Conservation (phyloP, 1,140 invertebrate genomes). For the Drosophila pachea region DNA sequence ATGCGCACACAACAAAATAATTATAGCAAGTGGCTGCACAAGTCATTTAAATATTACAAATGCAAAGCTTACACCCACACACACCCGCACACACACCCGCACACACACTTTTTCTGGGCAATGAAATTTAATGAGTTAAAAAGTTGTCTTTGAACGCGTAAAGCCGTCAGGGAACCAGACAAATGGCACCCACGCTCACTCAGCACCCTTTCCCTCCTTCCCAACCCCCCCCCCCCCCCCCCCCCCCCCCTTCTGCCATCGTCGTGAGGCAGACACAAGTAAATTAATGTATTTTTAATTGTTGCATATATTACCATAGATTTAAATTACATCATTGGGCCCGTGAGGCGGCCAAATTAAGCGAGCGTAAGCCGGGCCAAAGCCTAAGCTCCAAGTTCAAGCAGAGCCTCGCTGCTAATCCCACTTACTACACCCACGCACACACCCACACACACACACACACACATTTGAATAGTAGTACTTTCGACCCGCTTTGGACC, state of each 20-base stretch:
- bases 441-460: too few relatives aligned
- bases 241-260: neutral
- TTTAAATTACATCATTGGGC: slow-evolving; percentile 56
- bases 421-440: too few relatives aligned
- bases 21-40: slow-evolving; percentile 27
- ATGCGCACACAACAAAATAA: slow-evolving; percentile 43
- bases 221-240: neutral
- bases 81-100: slow-evolving; percentile 3
- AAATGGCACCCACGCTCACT: neutral
- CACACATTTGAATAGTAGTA: too few relatives aligned
- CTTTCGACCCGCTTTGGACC: too few relatives aligned
- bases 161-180: slow-evolving; percentile 13
- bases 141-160: slow-evolving; percentile 46
- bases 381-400: slow-evolving; percentile 8
- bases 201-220: too few relatives aligned
- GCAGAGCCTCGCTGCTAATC: neutral
- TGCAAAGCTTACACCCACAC: slow-evolving; percentile 9
- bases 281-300: slow-evolving; percentile 73
- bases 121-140: slow-evolving; percentile 69
- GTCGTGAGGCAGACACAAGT: slow-evolving; percentile 29
- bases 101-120: slow-evolving; percentile 26
- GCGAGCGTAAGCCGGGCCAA: slow-evolving; percentile 8
- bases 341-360: slow-evolving; percentile 17
- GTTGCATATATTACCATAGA: slow-evolving; percentile 75
- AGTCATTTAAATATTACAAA: slow-evolving; percentile 38